These are phyloP conservation scores for Drosophila setifemur DNA, from an alignment of 1,140 invertebrate genomes.

Conservation along the genomic window DNA sequence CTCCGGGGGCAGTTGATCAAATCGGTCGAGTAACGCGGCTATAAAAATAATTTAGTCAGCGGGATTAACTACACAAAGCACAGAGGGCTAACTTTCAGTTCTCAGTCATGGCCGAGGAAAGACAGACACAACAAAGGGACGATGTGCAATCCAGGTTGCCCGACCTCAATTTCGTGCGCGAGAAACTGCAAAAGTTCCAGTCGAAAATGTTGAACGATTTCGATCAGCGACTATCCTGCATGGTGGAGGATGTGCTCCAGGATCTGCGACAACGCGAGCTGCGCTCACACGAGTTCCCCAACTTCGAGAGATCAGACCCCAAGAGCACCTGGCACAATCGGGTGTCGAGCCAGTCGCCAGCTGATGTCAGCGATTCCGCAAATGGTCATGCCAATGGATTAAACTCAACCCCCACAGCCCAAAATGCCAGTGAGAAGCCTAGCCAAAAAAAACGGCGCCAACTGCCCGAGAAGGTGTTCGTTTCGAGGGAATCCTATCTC, in stretches of 20 bases:
- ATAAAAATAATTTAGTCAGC: conserved; percentile 9
- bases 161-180: conserved; percentile 57
- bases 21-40: conserved; percentile 14
- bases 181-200: conserved; percentile 68
- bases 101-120: conserved; percentile 31
- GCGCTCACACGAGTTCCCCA: conserved; percentile 64
- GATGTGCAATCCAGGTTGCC: conserved; percentile 1
- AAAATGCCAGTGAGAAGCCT: conserved; percentile 10
- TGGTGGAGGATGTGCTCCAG: conserved; percentile 78
- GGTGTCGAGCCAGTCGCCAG: background rate
- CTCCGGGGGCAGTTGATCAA: conserved; percentile 31
- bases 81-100: background rate
- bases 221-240: conserved; percentile 52
- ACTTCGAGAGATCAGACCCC: conserved; percentile 38
- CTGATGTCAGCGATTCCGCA: conserved; percentile 42
- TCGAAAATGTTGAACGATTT: conserved; percentile 59
- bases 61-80: conserved; percentile 12
- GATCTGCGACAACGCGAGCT: conserved; percentile 68
- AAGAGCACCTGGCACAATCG: conserved; percentile 71
- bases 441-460: conserved; percentile 25
- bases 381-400: conserved; percentile 28
- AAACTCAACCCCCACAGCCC: conserved; percentile 4
- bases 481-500: conserved; percentile 87
- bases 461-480: conserved; percentile 87
- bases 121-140: background rate